Base-by-base conservation (phyloP, 2,888 invertebrate genomes). In the Caenorhabditis panamensis region DNA sequence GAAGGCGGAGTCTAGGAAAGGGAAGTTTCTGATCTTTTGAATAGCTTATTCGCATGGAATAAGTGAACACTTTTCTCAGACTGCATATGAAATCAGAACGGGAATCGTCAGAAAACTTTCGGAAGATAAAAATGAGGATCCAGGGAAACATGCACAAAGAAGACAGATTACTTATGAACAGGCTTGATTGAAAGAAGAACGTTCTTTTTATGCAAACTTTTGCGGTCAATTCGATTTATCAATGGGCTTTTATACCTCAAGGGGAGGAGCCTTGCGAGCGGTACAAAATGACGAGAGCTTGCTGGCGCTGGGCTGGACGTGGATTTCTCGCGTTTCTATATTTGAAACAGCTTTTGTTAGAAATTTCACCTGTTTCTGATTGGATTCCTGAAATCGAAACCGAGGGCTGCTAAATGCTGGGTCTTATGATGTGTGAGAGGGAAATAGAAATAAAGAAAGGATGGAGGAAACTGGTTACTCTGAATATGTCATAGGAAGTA, bases 331-430 rank as follows among this genome's bases (percentile, higher is more conserved):
- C 20, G 56, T 36, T 66, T 75, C 75, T 75, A 75, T 75, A 75
- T 75, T 59, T 59, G 75, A 75, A 66, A 66, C 66, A 66, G 58
- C 59, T 53, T 59, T 37, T 51, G 44, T 31, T 31, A 2, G 20
- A 20, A 47, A 11, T 66, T 75, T 67, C 75, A 75, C 61, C 75
- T 75, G 75, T 67, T 75, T 58, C 16, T 47, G 64, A 66, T 75
- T 66, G 58, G 24, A 75, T 66, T 75, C 36, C 36, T 58, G 36
- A 58, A 58, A 58, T 51, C 51, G 16, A 11, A 22, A 22, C 4
- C 11, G 26, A 24, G 49, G 58, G 63, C 44, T 62, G 13, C 11
- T 6, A 13, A 41, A 41, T 44, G 26, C 51, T 18, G 59, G 56
- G 37, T 22, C 49, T n/a, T 47, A 62, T 63, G 62, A 71, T 54